Conservation (phyloP, 2,113 vertebrate genomes). For the Plectropomus leopardus region DNA sequence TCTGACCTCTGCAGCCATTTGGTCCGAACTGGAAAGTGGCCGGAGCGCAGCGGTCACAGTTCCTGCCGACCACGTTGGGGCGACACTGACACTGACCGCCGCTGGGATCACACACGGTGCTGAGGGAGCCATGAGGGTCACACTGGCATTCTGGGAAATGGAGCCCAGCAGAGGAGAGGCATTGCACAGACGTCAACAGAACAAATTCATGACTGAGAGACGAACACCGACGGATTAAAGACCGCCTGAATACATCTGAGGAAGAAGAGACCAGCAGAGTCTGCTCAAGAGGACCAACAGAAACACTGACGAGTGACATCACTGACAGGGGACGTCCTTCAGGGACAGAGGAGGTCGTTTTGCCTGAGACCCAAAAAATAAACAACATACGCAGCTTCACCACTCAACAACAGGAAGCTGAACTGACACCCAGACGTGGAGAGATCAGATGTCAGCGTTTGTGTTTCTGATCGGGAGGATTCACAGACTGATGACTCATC, state of each 20-base stretch:
- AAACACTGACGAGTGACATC: not conserved
- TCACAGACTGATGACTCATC: too few species aligned
- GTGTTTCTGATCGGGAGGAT: too few species aligned
- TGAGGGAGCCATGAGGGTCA: constrained; percentile 95
- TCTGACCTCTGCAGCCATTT: constrained; percentile 89
- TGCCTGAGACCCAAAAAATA: too few species aligned
- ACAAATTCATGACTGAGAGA: not conserved
- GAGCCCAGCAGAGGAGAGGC: not conserved
- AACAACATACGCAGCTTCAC: too few species aligned
- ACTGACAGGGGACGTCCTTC: too few species aligned
- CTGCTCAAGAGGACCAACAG: constrained; percentile 6
- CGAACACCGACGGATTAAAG: constrained; percentile 5
- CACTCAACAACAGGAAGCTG: too few species aligned
- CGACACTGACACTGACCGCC: constrained; percentile 97
- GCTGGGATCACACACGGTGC: constrained; percentile 91
- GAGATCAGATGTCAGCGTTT: too few species aligned
- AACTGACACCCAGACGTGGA: too few species aligned
- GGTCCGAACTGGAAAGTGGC: constrained; percentile 95
- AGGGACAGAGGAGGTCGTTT: too few species aligned
- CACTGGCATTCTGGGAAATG: constrained; percentile 91
- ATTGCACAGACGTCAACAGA: constrained; percentile 5
- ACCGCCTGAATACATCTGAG: not conserved
- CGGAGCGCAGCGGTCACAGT: constrained; percentile 91
- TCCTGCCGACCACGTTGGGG: constrained; percentile 91
- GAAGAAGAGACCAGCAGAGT: constrained; percentile 30